phyloP scores from a whole-genome alignment of 2,888 invertebrate species.

The Spicauda simplicius region DNA sequence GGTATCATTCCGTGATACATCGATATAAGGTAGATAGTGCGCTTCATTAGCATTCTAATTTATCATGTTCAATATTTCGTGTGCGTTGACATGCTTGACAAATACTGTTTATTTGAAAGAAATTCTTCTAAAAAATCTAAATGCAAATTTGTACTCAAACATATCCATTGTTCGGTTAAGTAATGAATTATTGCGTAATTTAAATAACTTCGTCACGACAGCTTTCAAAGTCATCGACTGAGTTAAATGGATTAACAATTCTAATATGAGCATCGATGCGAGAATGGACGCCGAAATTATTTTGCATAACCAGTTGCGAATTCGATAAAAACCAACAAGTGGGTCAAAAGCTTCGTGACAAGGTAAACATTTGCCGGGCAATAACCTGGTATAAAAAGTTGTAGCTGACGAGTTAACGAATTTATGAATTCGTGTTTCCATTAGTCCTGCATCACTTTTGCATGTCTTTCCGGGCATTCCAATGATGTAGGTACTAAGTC shows the following conservation, averaged over 20 bases:
- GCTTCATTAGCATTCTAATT: slow-evolving; percentile 21
- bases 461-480: too few relatives aligned
- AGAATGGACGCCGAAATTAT: slow-evolving; percentile 8
- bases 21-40: slow-evolving; percentile 4
- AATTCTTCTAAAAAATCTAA: slow-evolving; percentile 17
- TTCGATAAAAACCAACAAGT: slow-evolving; percentile 13
- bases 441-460: too few relatives aligned
- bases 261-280: background rate
- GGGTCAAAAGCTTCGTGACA: slow-evolving; percentile 20
- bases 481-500: too few relatives aligned
- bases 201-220: slow-evolving; percentile 26
- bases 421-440: too few relatives aligned
- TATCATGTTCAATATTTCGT: slow-evolving; percentile 28
- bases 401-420: background rate
- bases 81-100: slow-evolving; percentile 3
- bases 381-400: slow-evolving; percentile 9
- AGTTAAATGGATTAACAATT: slow-evolving; percentile 1
- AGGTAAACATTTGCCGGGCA: slow-evolving; percentile 9
- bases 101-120: slow-evolving; percentile 3
- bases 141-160: slow-evolving; percentile 22
- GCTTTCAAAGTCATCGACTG: background rate
- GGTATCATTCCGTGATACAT: slow-evolving; percentile 10
- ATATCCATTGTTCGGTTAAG: slow-evolving; percentile 11
- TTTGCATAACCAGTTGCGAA: slow-evolving; percentile 32
- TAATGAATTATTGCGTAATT: slow-evolving; percentile 21